Evolutionary conservation across 2,797 vertebrate genomes (phyloP).

Genomic region (Enteromius unitaeniatus): DNA sequence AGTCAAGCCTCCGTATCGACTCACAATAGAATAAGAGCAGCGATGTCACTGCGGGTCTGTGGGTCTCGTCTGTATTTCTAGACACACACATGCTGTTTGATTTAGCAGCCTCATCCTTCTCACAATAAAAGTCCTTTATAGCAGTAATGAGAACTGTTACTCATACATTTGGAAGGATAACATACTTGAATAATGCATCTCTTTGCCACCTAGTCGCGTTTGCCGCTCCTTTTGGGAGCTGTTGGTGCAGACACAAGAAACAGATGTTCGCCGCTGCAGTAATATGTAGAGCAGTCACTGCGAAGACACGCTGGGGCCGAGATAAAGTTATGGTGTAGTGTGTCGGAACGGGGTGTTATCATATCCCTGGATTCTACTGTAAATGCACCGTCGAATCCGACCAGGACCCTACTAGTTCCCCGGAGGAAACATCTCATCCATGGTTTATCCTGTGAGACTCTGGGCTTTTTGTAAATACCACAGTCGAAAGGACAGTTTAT

Average conservation of each 20-base stretch:
- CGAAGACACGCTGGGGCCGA: conserved; percentile 6
- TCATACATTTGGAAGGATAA: conserved; percentile 60
- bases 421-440: conserved; percentile 12
- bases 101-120: conserved; percentile 34
- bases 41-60: conserved; percentile 71
- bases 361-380: conserved; percentile 22
- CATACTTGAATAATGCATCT: conserved; percentile 67
- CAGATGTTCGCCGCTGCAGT: conserved; percentile 10
- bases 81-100: conserved; percentile 25
- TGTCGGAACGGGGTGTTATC: neutral
- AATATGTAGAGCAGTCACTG: conserved; percentile 6
- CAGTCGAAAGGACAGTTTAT: neutral
- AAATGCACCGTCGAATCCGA: conserved; percentile 2
- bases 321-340: conserved; percentile 21
- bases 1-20: conserved; percentile 75
- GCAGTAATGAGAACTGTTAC: conserved; percentile 39
- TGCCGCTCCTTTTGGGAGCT: conserved; percentile 4
- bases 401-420: neutral
- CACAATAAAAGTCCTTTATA: conserved; percentile 59
- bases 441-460: neutral
- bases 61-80: conserved; percentile 61
- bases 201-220: conserved; percentile 43
- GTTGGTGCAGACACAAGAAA: conserved; percentile 22
- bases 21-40: conserved; percentile 73
- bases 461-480: neutral